These are phyloP conservation scores for Coregonus suidteri DNA, from an alignment of 2,797 vertebrate genomes.

Conservation along the genomic window DNA sequence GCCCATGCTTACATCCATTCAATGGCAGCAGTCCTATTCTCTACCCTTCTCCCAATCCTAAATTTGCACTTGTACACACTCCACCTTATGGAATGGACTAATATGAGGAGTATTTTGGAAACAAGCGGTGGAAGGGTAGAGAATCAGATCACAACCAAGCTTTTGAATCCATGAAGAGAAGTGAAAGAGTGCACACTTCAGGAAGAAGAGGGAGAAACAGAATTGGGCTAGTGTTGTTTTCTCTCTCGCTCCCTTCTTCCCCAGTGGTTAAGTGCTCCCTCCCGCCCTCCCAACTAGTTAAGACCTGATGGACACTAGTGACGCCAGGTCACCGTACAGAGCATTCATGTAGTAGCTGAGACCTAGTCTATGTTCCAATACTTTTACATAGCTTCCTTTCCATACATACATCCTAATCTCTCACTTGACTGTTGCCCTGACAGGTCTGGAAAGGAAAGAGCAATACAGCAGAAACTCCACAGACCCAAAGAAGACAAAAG, in stretches of 20 bases:
- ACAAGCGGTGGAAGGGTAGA: too few species aligned
- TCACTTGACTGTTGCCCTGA: not conserved
- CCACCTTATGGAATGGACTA: not conserved
- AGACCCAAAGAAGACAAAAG: constrained; percentile 33
- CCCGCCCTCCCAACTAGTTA: constrained; percentile 24
- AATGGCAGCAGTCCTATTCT: not conserved
- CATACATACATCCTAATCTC: not conserved
- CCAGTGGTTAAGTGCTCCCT: constrained; percentile 16
- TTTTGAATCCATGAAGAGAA: not conserved
- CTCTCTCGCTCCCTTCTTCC: constrained; percentile 26
- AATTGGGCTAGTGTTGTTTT: constrained; percentile 13
- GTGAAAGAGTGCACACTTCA: not conserved
- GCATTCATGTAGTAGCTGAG: constrained; percentile 3
- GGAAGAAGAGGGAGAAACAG: not conserved
- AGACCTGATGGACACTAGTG: constrained; percentile 4
- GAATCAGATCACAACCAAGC: too few species aligned
- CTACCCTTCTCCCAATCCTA: not conserved
- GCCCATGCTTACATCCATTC: not conserved
- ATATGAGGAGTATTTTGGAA: too few species aligned
- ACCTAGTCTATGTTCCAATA: not conserved
- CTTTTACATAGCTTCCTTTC: constrained; percentile 4
- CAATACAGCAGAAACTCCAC: constrained; percentile 27
- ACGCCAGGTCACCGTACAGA: not conserved
- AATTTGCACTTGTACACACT: not conserved
- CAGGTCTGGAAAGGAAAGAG: not conserved